Evolutionary conservation across 1,140 invertebrate genomes (phyloP).

Genomic region (Brachionus rotundiformis): DNA sequence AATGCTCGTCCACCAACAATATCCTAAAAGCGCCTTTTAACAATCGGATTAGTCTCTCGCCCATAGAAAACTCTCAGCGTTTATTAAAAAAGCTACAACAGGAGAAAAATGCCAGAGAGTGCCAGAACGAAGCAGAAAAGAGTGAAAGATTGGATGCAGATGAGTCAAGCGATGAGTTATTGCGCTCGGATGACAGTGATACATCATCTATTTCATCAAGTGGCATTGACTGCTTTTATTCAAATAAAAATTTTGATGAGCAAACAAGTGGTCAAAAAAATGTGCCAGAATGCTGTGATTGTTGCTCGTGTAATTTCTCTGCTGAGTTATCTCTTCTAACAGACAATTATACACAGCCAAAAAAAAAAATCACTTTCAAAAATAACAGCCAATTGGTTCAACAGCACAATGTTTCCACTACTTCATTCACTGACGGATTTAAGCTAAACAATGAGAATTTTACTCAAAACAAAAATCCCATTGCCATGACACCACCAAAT

Average conservation of each 20-base stretch:
- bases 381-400: slow-evolving; percentile 26
- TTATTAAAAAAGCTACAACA: slow-evolving; percentile 33
- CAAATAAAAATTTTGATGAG: slow-evolving; percentile 25
- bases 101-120: not conserved
- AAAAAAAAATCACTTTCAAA: slow-evolving; percentile 28
- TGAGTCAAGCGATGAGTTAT: not conserved
- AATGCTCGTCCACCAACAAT: slow-evolving; percentile 47
- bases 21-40: slow-evolving; percentile 39
- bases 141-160: not conserved
- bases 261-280: not conserved
- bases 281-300: not conserved
- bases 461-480: not conserved
- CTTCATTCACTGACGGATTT: slow-evolving; percentile 18
- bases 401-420: slow-evolving; percentile 25
- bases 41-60: slow-evolving; percentile 33
- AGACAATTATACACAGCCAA: not conserved
- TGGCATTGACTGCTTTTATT: slow-evolving; percentile 33
- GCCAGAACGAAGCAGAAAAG: not conserved
- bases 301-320: slow-evolving; percentile 21
- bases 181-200: not conserved
- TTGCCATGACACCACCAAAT: slow-evolving; percentile 49
- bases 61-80: slow-evolving; percentile 27
- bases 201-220: slow-evolving; percentile 34
- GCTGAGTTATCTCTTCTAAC: not conserved
- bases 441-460: slow-evolving; percentile 9